Conservation (phyloP, 2,113 vertebrate species). For the Ursus arctos region DNA sequence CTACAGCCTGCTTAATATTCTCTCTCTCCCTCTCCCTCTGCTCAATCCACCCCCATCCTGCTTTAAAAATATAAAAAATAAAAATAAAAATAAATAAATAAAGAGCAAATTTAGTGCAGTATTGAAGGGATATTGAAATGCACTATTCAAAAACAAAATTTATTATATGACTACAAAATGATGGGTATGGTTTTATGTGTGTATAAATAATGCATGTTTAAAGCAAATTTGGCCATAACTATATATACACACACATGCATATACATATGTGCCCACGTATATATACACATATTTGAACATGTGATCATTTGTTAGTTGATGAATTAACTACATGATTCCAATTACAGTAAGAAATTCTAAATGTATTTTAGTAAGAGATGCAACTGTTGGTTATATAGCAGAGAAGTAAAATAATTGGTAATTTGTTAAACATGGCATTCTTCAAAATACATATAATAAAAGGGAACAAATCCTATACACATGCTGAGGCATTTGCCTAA, state of each 20-base stretch:
- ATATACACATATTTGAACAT: background rate
- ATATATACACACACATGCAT: background rate
- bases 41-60: background rate
- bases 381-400: conserved; percentile 50
- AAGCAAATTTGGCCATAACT: background rate
- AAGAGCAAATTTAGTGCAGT: background rate
- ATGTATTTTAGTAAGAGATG: conserved; percentile 77
- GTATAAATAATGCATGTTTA: background rate
- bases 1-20: background rate
- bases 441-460: conserved; percentile 27
- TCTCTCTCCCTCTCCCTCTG: background rate
- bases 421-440: conserved; percentile 49
- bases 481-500: conserved; percentile 61
- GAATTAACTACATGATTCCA: conserved; percentile 31
- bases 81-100: background rate
- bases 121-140: background rate
- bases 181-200: background rate
- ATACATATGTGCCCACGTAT: background rate
- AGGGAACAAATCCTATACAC: conserved; percentile 42
- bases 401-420: conserved; percentile 55
- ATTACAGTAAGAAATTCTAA: conserved; percentile 76
- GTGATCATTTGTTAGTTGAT: background rate
- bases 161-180: background rate
- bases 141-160: background rate
- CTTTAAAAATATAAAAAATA: background rate